Conservation (phyloP, 2,888 invertebrate genomes). For the Scaptodrosophila latifasciaeformis region DNA sequence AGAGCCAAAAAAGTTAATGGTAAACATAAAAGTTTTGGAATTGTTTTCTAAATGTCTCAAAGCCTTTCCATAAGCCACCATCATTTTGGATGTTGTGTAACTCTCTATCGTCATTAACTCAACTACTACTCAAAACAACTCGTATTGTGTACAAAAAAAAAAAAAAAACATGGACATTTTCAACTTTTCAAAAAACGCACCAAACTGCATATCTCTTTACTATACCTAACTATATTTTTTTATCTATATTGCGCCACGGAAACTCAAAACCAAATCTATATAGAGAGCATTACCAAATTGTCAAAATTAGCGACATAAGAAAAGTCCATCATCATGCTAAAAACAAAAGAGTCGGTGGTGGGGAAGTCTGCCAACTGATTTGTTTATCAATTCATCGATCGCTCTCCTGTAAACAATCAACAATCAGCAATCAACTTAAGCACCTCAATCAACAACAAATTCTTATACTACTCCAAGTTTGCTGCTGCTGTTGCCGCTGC, state of each 20-base stretch:
- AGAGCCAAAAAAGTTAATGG: constrained; percentile 49
- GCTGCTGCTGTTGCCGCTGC: constrained; percentile 32
- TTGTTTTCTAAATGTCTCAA: constrained; percentile 39
- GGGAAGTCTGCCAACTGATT: no score
- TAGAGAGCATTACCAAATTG: no score
- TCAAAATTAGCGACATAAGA: no score
- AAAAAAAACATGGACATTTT: background rate
- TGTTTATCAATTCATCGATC: constrained; percentile 24
- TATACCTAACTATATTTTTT: no score
- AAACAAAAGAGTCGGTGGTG: no score
- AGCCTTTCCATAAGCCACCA: constrained; percentile 39
- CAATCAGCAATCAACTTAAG: constrained; percentile 21
- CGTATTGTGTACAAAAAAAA: background rate
- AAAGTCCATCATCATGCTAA: no score
- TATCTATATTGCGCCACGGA: no score
- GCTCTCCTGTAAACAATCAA: constrained; percentile 28
- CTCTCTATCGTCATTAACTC: constrained; percentile 57
- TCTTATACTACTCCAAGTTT: constrained; percentile 10
- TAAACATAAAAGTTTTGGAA: constrained; percentile 50
- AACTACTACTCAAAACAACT: constrained; percentile 41
- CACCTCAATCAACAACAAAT: constrained; percentile 36
- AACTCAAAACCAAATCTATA: no score
- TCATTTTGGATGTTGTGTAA: constrained; percentile 63
- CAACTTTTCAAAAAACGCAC: background rate
- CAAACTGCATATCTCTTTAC: constrained; percentile 22